A percentile compares a stretch with the other conserved stretches of the same genome.
Evolutionary conservation across 2,888 invertebrate species (phyloP).

Genomic region (Sialis fuliginosa): DNA sequence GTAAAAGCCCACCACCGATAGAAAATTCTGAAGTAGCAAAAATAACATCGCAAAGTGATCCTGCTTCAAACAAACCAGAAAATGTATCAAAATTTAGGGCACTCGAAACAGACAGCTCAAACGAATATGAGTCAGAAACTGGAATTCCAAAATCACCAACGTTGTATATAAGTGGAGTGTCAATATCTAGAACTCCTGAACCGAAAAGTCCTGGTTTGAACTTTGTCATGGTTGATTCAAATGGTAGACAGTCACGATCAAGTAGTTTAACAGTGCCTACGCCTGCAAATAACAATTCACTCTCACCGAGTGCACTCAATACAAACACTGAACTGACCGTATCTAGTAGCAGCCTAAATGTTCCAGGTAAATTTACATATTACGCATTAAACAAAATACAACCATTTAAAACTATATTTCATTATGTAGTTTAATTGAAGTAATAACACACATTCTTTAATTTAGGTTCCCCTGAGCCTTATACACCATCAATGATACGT

Average conservation of each 20-base stretch:
- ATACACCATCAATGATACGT: conserved; percentile 21
- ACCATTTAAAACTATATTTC: too few relatives aligned
- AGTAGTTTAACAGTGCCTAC: conserved; percentile 30
- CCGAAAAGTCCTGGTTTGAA: conserved; percentile 24
- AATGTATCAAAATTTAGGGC: conserved; percentile 10
- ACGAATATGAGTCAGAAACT: conserved; percentile 36
- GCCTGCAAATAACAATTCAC: conserved; percentile 12
- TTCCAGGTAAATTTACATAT: conserved; percentile 7
- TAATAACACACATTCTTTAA: too few relatives aligned
- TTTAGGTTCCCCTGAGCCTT: conserved; percentile 20
- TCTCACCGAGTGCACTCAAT: conserved; percentile 8
- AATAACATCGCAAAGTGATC: conserved; percentile 10
- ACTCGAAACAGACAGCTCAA: conserved; percentile 30
- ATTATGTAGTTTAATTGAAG: too few relatives aligned
- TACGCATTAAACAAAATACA: too few relatives aligned
- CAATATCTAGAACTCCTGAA: conserved; percentile 34
- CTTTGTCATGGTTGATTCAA: conserved; percentile 14
- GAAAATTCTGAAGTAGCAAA: conserved; percentile 18
- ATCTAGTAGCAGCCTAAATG: conserved; percentile 22
- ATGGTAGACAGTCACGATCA: conserved; percentile 28
- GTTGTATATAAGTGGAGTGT: conserved; percentile 35
- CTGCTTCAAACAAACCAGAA: background rate
- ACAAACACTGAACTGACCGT: conserved; percentile 22
- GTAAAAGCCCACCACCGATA: conserved; percentile 19
- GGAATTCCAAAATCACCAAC: conserved; percentile 37